Conservation (phyloP, 2,888 invertebrate genomes). For the Cerceris rybyensis region DNA sequence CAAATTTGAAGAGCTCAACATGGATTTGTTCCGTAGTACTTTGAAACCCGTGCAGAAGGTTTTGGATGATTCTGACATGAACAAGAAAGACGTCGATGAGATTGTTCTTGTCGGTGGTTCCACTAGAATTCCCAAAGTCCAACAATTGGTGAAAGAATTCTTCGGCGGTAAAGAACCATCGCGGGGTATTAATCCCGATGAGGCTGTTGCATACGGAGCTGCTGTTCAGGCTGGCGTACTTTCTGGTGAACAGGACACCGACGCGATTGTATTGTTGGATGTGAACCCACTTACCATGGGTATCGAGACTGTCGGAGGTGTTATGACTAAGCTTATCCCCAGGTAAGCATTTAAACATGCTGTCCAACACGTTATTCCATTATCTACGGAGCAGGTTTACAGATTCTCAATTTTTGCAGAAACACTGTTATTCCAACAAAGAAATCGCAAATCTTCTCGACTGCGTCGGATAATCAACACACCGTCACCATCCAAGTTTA, state of each 20-base stretch:
- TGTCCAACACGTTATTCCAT: neutral
- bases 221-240: slow-evolving; percentile 99
- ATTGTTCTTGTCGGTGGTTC: slow-evolving; percentile 99
- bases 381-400: neutral
- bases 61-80: slow-evolving; percentile 99
- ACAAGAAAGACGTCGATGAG: slow-evolving; percentile 98
- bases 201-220: slow-evolving; percentile 99
- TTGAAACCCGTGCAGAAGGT: slow-evolving; percentile 90
- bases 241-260: slow-evolving; percentile 98
- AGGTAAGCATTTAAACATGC: slow-evolving; percentile 69
- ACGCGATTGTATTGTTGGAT: slow-evolving; percentile 97
- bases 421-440: slow-evolving; percentile 99
- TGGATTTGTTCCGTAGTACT: slow-evolving; percentile 86
- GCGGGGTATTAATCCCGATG: slow-evolving; percentile 99
- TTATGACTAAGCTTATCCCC: slow-evolving; percentile 99
- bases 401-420: slow-evolving; percentile 79
- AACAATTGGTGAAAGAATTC: slow-evolving; percentile 95
- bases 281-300: slow-evolving; percentile 99
- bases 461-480: slow-evolving; percentile 99
- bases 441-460: slow-evolving; percentile 99
- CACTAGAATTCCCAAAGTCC: slow-evolving; percentile 99
- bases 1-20: slow-evolving; percentile 99
- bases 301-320: slow-evolving; percentile 99
- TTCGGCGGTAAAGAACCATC: slow-evolving; percentile 99
- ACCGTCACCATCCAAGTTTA: slow-evolving; percentile 98